phyloP scores from a whole-genome alignment of 1,140 invertebrate species.

The Hypothenemus hampei region DNA sequence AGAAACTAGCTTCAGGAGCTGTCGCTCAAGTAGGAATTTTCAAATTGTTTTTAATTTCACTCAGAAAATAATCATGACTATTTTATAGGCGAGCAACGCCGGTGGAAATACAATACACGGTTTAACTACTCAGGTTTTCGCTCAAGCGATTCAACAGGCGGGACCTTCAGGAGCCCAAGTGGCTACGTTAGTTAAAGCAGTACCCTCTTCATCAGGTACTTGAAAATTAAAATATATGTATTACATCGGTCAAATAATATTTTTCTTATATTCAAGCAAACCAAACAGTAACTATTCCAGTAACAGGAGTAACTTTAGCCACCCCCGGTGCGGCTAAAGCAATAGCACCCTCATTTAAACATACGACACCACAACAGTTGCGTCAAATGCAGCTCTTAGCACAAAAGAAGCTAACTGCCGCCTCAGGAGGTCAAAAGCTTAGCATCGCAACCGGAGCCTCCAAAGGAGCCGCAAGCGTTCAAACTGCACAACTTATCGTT shows the following conservation, averaged over 20 bases:
- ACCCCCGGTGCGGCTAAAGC: slow-evolving; percentile 45
- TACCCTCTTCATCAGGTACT: slow-evolving; percentile 46
- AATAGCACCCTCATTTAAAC: slow-evolving; percentile 48
- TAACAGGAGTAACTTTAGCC: slow-evolving; percentile 45
- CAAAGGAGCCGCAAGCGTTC: slow-evolving; percentile 52
- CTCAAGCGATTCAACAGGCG: slow-evolving; percentile 51
- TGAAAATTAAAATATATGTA: background rate
- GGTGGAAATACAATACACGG: slow-evolving; percentile 42
- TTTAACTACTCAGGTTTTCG: slow-evolving; percentile 53
- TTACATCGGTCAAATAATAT: background rate
- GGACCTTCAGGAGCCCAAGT: slow-evolving; percentile 48
- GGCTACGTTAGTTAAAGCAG: slow-evolving; percentile 57
- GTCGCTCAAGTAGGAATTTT: slow-evolving; percentile 30
- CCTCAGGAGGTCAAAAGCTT: slow-evolving; percentile 33
- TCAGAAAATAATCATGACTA: background rate
- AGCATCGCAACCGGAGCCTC: slow-evolving; percentile 44
- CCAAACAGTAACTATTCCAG: slow-evolving; percentile 49
- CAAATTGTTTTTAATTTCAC: background rate
- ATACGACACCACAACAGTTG: slow-evolving; percentile 59
- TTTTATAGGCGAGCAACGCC: slow-evolving; percentile 38
- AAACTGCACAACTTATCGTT: slow-evolving; percentile 58
- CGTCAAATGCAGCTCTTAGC: slow-evolving; percentile 61
- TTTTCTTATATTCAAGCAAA: slow-evolving; percentile 32
- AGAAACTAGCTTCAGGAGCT: slow-evolving; percentile 50
- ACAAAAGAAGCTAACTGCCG: slow-evolving; percentile 50